Evolutionary conservation across 2,797 vertebrate species (phyloP).

Genomic region (Tympanoctomys barrerae): DNA sequence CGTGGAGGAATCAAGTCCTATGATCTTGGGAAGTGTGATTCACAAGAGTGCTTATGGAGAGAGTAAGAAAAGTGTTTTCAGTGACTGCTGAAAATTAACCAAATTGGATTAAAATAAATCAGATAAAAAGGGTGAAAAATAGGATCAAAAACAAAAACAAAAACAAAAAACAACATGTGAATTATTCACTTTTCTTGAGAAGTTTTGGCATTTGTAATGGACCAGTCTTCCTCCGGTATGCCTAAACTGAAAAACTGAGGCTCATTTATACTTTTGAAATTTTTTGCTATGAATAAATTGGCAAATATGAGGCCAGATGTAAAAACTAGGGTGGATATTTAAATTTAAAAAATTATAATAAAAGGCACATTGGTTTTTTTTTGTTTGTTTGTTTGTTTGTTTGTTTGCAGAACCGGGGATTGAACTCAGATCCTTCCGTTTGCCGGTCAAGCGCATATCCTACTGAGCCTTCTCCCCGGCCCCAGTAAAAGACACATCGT

Average conservation of each 20-base stretch:
- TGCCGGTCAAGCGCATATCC: too few relatives aligned
- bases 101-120: neutral
- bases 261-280: neutral
- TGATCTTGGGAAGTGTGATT: neutral
- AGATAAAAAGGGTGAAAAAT: neutral
- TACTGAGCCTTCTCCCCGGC: too few relatives aligned
- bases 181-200: neutral
- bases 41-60: neutral
- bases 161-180: neutral
- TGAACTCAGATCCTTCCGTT: too few relatives aligned
- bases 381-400: too few relatives aligned
- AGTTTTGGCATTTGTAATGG: neutral
- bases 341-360: neutral
- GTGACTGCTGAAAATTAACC: neutral
- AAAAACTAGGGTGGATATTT: neutral
- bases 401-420: too few relatives aligned
- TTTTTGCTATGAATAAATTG: neutral
- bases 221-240: neutral
- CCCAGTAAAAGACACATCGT: neutral
- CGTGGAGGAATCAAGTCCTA: neutral
- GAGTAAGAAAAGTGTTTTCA: neutral
- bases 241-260: neutral
- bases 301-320: neutral
- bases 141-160: neutral
- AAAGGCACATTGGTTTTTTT: neutral